Evolutionary conservation across 2,797 vertebrate species (phyloP).

Genomic region (Hirundo rustica): DNA sequence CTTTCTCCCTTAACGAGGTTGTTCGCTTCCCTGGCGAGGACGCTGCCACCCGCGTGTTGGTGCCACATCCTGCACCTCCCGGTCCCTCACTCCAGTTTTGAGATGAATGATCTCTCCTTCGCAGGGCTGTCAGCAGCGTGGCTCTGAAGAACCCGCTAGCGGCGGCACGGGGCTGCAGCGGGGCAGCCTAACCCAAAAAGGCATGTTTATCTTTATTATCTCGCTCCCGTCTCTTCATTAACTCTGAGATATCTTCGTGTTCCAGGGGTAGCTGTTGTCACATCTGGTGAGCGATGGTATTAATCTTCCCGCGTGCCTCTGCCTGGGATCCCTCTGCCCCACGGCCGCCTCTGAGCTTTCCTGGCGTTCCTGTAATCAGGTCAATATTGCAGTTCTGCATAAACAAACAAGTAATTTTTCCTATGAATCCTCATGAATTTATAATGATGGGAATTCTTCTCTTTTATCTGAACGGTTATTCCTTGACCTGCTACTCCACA

Average conservation of each 20-base stretch:
- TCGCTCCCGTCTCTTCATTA: constrained; percentile 57
- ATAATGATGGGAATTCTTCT: constrained; percentile 4
- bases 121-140: constrained; percentile 12
- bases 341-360: not conserved
- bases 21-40: constrained; percentile 31
- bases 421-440: constrained; percentile 6
- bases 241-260: constrained; percentile 54
- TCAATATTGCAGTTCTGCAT: not conserved
- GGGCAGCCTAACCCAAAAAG: constrained; percentile 29
- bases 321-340: not conserved
- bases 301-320: constrained; percentile 3
- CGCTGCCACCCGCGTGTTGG: not conserved
- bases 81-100: not conserved
- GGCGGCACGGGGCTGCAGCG: not conserved
- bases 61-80: not conserved
- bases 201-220: constrained; percentile 60
- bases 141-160: not conserved
- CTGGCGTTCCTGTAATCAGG: not conserved
- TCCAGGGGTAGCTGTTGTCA: constrained; percentile 59
- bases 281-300: constrained; percentile 33
- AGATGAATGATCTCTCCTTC: not conserved
- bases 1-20: not conserved
- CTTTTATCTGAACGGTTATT: not conserved
- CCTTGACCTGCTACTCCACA: not conserved
- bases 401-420: constrained; percentile 4